Percentiles rank a stretch among this genome's conserved stretches.
phyloP scores from a whole-genome alignment of 2,888 invertebrate species.

The Yponomeuta cagnagella region DNA sequence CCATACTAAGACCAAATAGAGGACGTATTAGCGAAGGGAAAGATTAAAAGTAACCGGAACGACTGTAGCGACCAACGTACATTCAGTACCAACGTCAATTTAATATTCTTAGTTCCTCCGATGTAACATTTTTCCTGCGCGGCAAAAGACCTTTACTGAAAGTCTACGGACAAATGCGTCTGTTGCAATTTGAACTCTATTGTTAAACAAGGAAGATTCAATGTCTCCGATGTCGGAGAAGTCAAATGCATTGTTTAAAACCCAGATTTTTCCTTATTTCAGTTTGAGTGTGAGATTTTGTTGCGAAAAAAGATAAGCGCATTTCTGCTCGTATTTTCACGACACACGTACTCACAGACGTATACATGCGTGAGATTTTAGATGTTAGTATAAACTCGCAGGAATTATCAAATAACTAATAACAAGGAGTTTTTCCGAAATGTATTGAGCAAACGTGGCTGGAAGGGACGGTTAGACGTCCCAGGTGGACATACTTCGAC shows the following conservation, averaged over 20 bases:
- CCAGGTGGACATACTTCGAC: too few relatives aligned
- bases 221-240: neutral
- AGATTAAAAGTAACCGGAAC: too few relatives aligned
- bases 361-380: neutral
- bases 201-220: neutral
- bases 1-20: too few relatives aligned
- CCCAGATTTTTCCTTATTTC: neutral
- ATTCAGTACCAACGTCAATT: too few relatives aligned
- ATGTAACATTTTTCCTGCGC: neutral
- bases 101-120: too few relatives aligned
- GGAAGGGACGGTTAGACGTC: too few relatives aligned
- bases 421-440: too few relatives aligned
- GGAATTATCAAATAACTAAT: too few relatives aligned
- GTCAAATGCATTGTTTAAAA: constrained; percentile 3
- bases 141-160: neutral
- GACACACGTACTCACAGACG: neutral
- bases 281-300: neutral
- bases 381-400: too few relatives aligned
- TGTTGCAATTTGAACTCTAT: neutral
- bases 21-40: too few relatives aligned
- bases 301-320: neutral
- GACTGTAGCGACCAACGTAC: too few relatives aligned
- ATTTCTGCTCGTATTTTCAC: neutral
- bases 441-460: too few relatives aligned
- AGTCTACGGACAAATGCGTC: neutral